Percentiles rank a stretch among this genome's conserved stretches.
Evolutionary conservation across 1,140 invertebrate species (phyloP).

Genomic region (Penaeus japonicus): DNA sequence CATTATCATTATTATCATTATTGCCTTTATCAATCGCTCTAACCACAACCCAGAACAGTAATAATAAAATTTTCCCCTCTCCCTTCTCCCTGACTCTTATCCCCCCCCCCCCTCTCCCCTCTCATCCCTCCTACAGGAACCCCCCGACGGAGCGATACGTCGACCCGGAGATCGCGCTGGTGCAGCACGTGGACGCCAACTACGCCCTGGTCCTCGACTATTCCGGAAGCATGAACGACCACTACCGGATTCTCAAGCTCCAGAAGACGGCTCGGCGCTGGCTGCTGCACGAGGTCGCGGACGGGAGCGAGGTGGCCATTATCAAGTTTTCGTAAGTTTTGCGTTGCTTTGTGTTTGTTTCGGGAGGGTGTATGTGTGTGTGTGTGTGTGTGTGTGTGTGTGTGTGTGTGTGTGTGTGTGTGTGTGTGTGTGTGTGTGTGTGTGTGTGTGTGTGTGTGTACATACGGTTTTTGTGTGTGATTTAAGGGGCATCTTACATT

Average conservation of each 20-base stretch:
- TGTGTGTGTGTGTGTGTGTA: too few relatives aligned
- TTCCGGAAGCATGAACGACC: conserved; percentile 43
- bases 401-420: too few relatives aligned
- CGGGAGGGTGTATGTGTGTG: too few relatives aligned
- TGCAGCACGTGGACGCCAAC: conserved; percentile 36
- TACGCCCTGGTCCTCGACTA: conserved; percentile 44
- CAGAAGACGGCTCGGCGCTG: conserved; percentile 33
- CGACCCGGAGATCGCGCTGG: neutral
- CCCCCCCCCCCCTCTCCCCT: neutral
- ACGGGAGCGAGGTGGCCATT: conserved; percentile 35
- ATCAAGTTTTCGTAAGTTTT: conserved; percentile 27
- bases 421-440: too few relatives aligned
- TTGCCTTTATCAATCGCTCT: too few relatives aligned
- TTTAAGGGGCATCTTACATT: too few relatives aligned
- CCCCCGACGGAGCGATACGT: conserved; percentile 21
- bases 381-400: too few relatives aligned
- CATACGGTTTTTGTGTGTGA: too few relatives aligned
- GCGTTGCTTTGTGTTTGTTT: neutral
- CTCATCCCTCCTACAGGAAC: neutral
- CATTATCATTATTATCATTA: too few relatives aligned
- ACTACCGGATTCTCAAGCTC: conserved; percentile 41
- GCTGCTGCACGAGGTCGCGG: conserved; percentile 38
- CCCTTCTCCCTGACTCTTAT: neutral
- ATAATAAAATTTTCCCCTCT: too few relatives aligned
- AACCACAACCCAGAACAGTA: too few relatives aligned